phyloP scores from a whole-genome alignment of 2,888 invertebrate genomes.

The Therioaphis trifolii region DNA sequence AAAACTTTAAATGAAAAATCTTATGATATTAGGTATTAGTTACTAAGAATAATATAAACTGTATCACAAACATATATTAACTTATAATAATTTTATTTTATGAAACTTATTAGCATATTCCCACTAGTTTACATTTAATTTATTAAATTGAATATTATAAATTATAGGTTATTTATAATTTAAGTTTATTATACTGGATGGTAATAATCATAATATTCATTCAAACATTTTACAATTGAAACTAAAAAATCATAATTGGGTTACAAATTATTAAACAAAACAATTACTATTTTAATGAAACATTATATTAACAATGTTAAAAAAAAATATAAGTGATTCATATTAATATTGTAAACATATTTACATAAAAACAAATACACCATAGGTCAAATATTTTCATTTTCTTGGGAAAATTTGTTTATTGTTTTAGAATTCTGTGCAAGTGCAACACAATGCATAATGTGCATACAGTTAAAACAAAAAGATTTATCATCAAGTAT shows the following conservation, averaged over 20 bases:
- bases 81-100: no score
- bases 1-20: no score
- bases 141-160: no score
- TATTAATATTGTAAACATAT: slow-evolving; percentile 32
- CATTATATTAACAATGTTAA: not conserved
- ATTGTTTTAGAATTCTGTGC: not conserved
- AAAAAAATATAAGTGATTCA: slow-evolving; percentile 19
- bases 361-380: slow-evolving; percentile 29
- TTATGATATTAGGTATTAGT: no score
- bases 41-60: no score
- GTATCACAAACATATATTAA: no score
- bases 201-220: no score
- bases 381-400: not conserved
- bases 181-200: no score
- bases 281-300: not conserved
- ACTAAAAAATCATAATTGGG: not conserved
- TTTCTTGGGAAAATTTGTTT: not conserved
- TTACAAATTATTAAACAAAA: not conserved
- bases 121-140: no score
- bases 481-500: not conserved
- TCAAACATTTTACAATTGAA: no score
- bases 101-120: no score
- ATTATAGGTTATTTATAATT: no score
- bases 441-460: slow-evolving; percentile 6
- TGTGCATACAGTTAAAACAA: not conserved